A percentile compares a stretch with the other conserved stretches of the same genome.
These are phyloP conservation scores for Pomatorhinus ruficollis DNA, from an alignment of 2,113 vertebrate genomes.

Conservation along the genomic window DNA sequence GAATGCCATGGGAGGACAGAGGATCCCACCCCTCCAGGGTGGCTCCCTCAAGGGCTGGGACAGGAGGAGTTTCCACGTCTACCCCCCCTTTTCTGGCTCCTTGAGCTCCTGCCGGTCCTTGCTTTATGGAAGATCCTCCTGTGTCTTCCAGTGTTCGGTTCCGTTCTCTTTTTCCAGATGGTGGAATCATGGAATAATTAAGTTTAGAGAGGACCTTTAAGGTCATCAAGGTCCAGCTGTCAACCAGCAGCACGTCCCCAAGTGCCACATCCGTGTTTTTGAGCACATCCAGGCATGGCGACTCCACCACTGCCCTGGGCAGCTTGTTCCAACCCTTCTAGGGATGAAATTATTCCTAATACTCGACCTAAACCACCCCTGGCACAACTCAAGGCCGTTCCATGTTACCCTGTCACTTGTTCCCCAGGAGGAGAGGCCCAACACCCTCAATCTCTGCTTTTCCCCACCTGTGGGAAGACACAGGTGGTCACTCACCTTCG, in stretches of 20 bases:
- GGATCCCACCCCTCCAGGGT: not conserved
- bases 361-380: accelerated
- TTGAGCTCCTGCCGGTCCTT: accelerated
- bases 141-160: not conserved
- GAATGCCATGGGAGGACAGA: accelerated
- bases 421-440: not conserved
- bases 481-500: not conserved
- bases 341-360: not conserved
- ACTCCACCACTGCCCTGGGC: not conserved
- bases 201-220: not conserved
- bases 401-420: accelerated
- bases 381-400: accelerated
- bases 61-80: not conserved
- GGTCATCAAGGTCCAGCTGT: not conserved
- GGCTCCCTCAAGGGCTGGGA: accelerated
- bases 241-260: not conserved
- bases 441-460: not conserved
- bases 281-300: not conserved
- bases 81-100: not conserved
- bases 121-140: not conserved
- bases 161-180: not conserved
- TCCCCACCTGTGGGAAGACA: not conserved
- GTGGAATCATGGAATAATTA: accelerated
- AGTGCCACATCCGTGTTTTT: not conserved
- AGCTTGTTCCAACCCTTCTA: not conserved